Evolutionary conservation across 2,797 vertebrate genomes (phyloP).

Genomic region (Molossus alvarezi): DNA sequence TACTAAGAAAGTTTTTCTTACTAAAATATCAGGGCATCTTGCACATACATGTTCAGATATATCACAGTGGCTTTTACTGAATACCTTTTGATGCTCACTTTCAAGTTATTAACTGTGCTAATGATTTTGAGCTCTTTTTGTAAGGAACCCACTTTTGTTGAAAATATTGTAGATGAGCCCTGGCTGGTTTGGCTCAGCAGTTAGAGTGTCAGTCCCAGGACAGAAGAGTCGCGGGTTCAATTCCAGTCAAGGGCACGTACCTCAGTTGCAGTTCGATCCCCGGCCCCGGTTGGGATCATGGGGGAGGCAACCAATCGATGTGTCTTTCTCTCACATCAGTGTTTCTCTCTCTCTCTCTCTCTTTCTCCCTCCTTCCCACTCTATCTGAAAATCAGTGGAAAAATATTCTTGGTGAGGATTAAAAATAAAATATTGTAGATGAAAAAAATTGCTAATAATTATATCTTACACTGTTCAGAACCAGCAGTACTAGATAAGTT

Average conservation of each 20-base stretch:
- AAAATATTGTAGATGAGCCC: conserved; percentile 5
- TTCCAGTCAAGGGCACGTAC: too few species aligned
- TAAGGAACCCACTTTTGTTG: conserved; percentile 47
- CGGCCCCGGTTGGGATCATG: too few species aligned
- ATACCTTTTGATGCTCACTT: conserved; percentile 52
- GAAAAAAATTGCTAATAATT: not conserved
- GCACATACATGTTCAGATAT: not conserved
- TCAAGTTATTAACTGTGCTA: conserved; percentile 25
- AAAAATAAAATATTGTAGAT: not conserved
- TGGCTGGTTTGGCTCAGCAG: too few species aligned
- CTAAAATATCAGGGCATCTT: not conserved
- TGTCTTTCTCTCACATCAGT: too few species aligned
- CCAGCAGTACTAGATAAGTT: not conserved
- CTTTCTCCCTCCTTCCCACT: too few species aligned
- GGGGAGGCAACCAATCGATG: too few species aligned
- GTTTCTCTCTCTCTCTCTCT: too few species aligned
- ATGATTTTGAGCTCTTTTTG: conserved; percentile 55
- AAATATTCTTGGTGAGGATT: too few species aligned
- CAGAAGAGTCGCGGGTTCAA: too few species aligned
- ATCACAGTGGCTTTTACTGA: conserved; percentile 3
- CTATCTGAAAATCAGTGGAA: too few species aligned
- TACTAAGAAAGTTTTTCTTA: not conserved
- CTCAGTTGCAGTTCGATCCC: too few species aligned
- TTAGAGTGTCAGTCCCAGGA: too few species aligned
- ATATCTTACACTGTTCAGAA: not conserved